Percentiles rank a stretch among this genome's conserved stretches.
Conservation (phyloP, 2,113 vertebrate species). For the Fulica atra region DNA sequence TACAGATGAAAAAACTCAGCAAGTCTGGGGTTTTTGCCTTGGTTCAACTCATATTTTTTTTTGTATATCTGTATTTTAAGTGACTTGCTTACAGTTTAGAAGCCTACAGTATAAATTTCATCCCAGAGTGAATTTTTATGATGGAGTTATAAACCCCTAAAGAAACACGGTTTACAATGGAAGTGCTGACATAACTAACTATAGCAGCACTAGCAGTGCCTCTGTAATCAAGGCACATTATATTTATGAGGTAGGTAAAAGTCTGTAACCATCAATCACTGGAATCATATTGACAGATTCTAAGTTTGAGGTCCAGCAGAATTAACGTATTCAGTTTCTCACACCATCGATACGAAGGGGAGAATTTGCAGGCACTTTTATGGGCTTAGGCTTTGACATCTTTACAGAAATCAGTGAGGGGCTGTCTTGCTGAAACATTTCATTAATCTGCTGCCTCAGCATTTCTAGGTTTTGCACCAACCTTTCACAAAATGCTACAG, state of each 20-base stretch:
- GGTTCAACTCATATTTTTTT: neutral
- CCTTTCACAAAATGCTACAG: neutral
- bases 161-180: constrained; percentile 74
- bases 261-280: constrained; percentile 79
- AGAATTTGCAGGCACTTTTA: constrained; percentile 59
- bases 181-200: constrained; percentile 80
- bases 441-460: constrained; percentile 13
- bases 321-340: constrained; percentile 69
- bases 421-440: constrained; percentile 40
- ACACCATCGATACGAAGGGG: constrained; percentile 52
- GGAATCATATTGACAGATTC: constrained; percentile 73
- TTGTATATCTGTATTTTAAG: constrained; percentile 27
- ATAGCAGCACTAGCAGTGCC: constrained; percentile 66
- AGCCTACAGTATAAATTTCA: constrained; percentile 69
- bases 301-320: constrained; percentile 72
- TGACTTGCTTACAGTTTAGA: constrained; percentile 41
- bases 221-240: constrained; percentile 73
- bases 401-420: constrained; percentile 59
- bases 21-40: neutral
- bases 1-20: neutral
- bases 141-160: constrained; percentile 74
- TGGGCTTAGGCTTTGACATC: constrained; percentile 40
- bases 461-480: neutral
- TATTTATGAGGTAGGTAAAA: constrained; percentile 81
- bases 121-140: constrained; percentile 77